Conservation (phyloP, 2,888 invertebrate genomes). For the Rhabditophanes sp. region DNA sequence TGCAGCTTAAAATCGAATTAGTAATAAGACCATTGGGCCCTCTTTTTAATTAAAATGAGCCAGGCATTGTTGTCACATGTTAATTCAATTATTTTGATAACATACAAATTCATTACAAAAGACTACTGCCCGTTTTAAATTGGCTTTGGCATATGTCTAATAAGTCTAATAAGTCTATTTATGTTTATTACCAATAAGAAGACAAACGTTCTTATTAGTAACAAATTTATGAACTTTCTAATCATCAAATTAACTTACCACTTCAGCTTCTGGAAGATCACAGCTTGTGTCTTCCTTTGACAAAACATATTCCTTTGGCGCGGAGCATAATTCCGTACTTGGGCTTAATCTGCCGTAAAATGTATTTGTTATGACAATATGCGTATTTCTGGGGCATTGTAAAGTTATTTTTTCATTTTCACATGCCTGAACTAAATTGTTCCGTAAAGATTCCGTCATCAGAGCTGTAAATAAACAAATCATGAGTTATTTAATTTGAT, state of each 20-base stretch:
- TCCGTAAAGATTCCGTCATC: slow-evolving; percentile 71
- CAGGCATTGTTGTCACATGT: too few relatives aligned
- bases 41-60: too few relatives aligned
- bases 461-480: slow-evolving; percentile 63
- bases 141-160: too few relatives aligned
- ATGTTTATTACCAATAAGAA: too few relatives aligned
- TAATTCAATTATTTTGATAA: too few relatives aligned
- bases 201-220: background rate
- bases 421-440: slow-evolving; percentile 77
- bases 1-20: too few relatives aligned
- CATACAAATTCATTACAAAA: too few relatives aligned
- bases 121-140: too few relatives aligned
- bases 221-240: slow-evolving; percentile 3
- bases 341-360: slow-evolving; percentile 44
- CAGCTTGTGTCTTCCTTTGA: slow-evolving; percentile 26
- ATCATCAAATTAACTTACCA: slow-evolving; percentile 18
- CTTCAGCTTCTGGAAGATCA: slow-evolving; percentile 38
- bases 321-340: slow-evolving; percentile 32
- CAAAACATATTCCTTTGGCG: slow-evolving; percentile 4
- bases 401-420: slow-evolving; percentile 72
- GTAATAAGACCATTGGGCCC: too few relatives aligned
- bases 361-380: slow-evolving; percentile 51
- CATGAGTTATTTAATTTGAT: too few relatives aligned
- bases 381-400: slow-evolving; percentile 74
- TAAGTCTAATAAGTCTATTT: too few relatives aligned